Conservation (phyloP, 1,140 invertebrate species). For the Drosophila tristis region DNA sequence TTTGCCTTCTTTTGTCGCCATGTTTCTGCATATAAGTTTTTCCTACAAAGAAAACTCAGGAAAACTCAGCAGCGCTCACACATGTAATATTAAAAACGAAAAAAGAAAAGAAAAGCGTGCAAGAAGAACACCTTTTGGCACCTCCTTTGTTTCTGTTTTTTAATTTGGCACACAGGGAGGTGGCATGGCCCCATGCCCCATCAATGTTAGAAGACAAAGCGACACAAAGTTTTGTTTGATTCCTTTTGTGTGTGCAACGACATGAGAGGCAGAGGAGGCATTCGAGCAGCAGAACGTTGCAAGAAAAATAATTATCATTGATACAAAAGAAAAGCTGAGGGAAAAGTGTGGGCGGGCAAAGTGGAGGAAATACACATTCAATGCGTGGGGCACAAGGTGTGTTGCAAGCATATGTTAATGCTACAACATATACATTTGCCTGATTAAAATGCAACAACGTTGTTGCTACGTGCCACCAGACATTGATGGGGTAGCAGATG, state of each 20-base stretch:
- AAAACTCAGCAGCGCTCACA: slow-evolving; percentile 41
- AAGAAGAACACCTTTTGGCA: slow-evolving; percentile 65
- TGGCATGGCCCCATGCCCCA: not conserved
- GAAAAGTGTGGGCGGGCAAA: slow-evolving; percentile 8
- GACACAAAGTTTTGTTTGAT: slow-evolving; percentile 82
- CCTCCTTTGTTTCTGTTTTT: slow-evolving; percentile 78
- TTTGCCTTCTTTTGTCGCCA: slow-evolving; percentile 35
- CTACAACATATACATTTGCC: slow-evolving; percentile 69
- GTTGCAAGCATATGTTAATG: slow-evolving; percentile 52
- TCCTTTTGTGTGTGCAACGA: slow-evolving; percentile 79
- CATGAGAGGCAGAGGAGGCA: slow-evolving; percentile 39
- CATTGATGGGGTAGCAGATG: too few species aligned
- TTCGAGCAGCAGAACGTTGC: slow-evolving; percentile 7
- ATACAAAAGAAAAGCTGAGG: slow-evolving; percentile 70
- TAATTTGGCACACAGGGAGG: slow-evolving; percentile 67
- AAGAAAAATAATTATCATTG: slow-evolving; percentile 80
- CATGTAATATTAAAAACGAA: slow-evolving; percentile 66
- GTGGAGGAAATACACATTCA: slow-evolving; percentile 34
- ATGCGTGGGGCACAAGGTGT: slow-evolving; percentile 26
- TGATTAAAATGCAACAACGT: slow-evolving; percentile 66
- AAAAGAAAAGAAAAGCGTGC: not conserved
- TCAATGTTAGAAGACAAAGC: slow-evolving; percentile 67
- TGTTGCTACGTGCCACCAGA: slow-evolving; percentile 1
- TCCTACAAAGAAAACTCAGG: slow-evolving; percentile 46
- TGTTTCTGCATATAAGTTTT: slow-evolving; percentile 58